Evolutionary conservation across 2,113 vertebrate species (phyloP), one percentile per base, ranked within the genome.

Genomic region (Odobenus rosmarus): DNA sequence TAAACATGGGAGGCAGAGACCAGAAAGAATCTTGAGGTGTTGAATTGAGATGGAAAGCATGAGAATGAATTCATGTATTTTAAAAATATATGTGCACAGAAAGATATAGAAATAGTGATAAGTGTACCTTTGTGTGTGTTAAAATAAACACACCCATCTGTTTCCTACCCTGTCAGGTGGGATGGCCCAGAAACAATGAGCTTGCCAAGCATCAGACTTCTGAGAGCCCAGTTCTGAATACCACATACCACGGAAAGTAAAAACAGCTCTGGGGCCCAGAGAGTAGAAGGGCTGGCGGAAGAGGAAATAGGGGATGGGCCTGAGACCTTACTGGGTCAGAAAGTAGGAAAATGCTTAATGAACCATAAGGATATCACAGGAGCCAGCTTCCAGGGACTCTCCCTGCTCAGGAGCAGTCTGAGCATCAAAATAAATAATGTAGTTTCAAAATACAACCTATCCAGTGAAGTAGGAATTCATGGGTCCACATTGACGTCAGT

Each of bases 161-260:
- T 57, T 74, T 59, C 2, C 33, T 21, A 0, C 13, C 21, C n/a
- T 14, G 3, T 61, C 19, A 24, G 72, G 36, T 53, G 11, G 31
- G 31, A 61, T 51, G 26, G 11, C 14, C 8, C 62, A 72, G 62
- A n/a, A 53, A 42, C 42, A 80, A 24, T 31, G 53, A 62, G 5
- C 1, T 9, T 26, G 42, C 15, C 16, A 23, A 15, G 12, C 1
- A 3, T 16, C 13, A 5, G 10, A 31, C 59, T 31, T 57, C 13
- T 31, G 42, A 81, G 8, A 5, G 10, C 42, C n/a, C 62, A 46
- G 12, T 23, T 39, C 64, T 26, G 33, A 76, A 69, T 3, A 23
- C 76, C 59, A 28, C 14, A 6, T 4, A 42, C 33, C 26, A 51
- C 57, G 1, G 4, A 51, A 59, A n/a, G 33, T 33, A 69, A 28